Conservation (phyloP, 2,888 invertebrate genomes). For the Diaperis boleti region DNA sequence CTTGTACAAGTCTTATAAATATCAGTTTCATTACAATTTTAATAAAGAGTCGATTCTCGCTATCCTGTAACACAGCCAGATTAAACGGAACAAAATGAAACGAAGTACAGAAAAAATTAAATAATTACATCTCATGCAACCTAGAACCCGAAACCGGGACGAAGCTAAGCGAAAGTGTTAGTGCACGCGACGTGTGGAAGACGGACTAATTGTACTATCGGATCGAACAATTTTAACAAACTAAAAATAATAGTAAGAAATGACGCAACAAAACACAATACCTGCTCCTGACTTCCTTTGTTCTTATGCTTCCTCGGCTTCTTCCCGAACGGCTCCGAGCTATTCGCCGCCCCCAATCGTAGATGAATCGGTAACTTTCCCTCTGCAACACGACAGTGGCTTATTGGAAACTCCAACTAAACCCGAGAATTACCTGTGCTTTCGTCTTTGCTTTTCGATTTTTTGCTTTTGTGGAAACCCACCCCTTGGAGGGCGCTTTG, state of each 20-base stretch:
- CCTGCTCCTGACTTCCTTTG: constrained; percentile 64
- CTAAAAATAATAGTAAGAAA: constrained; percentile 39
- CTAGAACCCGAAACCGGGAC: constrained; percentile 12
- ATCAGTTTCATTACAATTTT: constrained; percentile 25
- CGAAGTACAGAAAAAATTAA: constrained; percentile 29
- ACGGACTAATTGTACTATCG: constrained; percentile 14
- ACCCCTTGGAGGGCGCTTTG: constrained; percentile 70
- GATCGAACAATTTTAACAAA: constrained; percentile 30
- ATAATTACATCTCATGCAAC: constrained; percentile 31
- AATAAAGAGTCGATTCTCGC: constrained; percentile 18
- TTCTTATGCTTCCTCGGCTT: constrained; percentile 64
- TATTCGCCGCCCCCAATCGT: constrained; percentile 61
- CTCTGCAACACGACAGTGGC: constrained; percentile 52
- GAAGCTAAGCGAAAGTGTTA: constrained; percentile 37
- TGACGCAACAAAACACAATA: constrained; percentile 59
- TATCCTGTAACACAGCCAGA: constrained; percentile 32
- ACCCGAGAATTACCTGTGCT: constrained; percentile 45
- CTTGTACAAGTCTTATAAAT: constrained; percentile 36
- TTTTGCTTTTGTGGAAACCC: constrained; percentile 66
- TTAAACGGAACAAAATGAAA: constrained; percentile 12
- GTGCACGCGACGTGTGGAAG: constrained; percentile 22
- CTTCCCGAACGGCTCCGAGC: constrained; percentile 56
- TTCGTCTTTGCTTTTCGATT: constrained; percentile 57
- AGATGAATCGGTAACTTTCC: constrained; percentile 64
- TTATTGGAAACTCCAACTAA: too few species aligned